Base-by-base conservation (phyloP, 2,888 invertebrate species). In the Fissipunctia ypsillon region DNA sequence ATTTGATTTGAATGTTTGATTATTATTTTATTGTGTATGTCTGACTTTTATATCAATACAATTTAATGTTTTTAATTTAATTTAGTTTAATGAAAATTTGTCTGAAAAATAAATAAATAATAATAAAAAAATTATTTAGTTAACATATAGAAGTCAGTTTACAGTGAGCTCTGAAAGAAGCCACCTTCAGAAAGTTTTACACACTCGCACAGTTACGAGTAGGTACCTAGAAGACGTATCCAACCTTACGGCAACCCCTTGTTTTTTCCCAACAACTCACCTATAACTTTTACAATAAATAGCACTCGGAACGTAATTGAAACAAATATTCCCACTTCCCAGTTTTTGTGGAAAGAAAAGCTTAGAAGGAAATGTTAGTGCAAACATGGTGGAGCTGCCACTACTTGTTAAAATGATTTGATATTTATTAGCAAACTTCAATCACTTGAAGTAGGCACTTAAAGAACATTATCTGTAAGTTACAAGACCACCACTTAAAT, bases 261-360 rank as follows among this genome's bases (percentile, higher is more conserved):
- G 16, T 9, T 63, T 16, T 56, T 66, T 63, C 22, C 31, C 19
- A 63, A n/a, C 50, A 64, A 35, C 48, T 52, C 31, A 35, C 48
- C 22, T 22, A n/a, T 61, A 76, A 80, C 65, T 66, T 81, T 61
- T 81, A 61, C 56, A 81, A 81, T 80, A 81, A 65, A 76, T 50
- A 76, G 52, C 69, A 38, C 31, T 64, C 52, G 7, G 52, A 48
- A 57, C 50, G 28, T 76, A 69, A 71, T 71, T 61, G 68, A 69
- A 76, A 80, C 28, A 61, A 71, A 81, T 71, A 45, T 71, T 38
- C 9, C 6, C n/a, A 35, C 31, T 59, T 48, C n/a, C 3, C n/a
- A 60, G 54, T 56, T 60, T 63, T 54, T 52, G 12, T n/a, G n/a
- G n/a, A n/a, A n/a, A n/a, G n/a, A n/a, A n/a, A n/a, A n/a, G n/a